Evolutionary conservation across 2,888 invertebrate genomes (phyloP).

Genomic region (Cylindroiulus punctatus): DNA sequence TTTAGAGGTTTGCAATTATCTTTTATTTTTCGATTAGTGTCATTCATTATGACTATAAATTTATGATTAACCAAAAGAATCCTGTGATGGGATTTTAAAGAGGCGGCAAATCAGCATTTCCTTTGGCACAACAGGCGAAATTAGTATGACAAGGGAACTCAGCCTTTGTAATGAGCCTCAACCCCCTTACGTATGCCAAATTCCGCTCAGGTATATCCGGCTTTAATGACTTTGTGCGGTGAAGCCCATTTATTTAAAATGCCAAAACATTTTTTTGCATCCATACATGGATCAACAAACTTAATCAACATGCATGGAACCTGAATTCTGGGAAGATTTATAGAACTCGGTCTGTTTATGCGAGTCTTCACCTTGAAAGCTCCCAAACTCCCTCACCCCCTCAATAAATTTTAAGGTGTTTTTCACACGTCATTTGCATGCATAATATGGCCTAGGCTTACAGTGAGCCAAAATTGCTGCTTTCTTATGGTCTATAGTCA

Average conservation of each 20-base stretch:
- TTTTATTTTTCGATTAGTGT: constrained; percentile 16
- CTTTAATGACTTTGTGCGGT: constrained; percentile 38
- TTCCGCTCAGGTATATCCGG: background rate
- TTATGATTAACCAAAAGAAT: background rate
- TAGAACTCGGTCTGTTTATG: constrained; percentile 33
- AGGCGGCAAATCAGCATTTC: background rate
- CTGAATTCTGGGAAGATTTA: constrained; percentile 7
- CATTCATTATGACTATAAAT: background rate
- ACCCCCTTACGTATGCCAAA: background rate
- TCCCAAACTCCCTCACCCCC: constrained; percentile 17
- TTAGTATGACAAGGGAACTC: background rate
- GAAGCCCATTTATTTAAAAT: constrained; percentile 36
- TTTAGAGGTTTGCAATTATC: background rate
- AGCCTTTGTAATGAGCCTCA: constrained; percentile 15
- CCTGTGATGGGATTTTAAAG: background rate
- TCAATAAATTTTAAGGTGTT: background rate
- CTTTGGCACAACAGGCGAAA: background rate
- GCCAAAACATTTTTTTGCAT: background rate
- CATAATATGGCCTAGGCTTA: background rate
- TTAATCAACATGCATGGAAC: constrained; percentile 43
- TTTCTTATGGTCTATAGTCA: background rate
- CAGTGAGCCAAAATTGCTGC: background rate
- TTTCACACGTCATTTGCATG: constrained; percentile 27
- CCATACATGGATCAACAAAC: constrained; percentile 30
- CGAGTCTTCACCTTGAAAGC: constrained; percentile 33